Conservation (phyloP, 2,888 invertebrate species). For the Oligia fasciuncula region DNA sequence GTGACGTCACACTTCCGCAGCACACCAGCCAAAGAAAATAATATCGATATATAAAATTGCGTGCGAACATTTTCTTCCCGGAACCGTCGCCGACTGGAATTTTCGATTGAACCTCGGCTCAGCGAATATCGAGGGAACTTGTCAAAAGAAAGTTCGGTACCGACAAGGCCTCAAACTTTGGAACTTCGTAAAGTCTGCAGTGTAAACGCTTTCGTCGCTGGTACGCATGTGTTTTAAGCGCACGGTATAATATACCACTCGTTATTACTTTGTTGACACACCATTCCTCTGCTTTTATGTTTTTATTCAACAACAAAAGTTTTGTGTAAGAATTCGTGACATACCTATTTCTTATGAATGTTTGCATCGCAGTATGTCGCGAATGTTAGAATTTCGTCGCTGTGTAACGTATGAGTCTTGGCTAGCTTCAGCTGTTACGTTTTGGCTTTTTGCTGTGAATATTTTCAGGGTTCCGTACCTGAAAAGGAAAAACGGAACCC, state of each 20-base stretch:
- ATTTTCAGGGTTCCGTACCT: neutral
- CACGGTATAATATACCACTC: conserved; percentile 48
- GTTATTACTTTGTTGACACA: conserved; percentile 62
- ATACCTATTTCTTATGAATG: conserved; percentile 63
- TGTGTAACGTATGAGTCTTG: conserved; percentile 20
- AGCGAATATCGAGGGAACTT: conserved; percentile 71
- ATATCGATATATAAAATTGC: conserved; percentile 53
- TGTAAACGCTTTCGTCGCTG: conserved; percentile 66
- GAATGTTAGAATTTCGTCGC: conserved; percentile 43
- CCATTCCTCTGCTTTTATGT: conserved; percentile 57
- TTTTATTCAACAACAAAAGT: conserved; percentile 54
- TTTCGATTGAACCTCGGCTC: conserved; percentile 69
- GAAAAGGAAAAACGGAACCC: neutral
- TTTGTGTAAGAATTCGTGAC: conserved; percentile 58
- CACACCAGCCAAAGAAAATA: conserved; percentile 37
- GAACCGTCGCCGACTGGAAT: conserved; percentile 48
- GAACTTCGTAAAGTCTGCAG: conserved; percentile 70
- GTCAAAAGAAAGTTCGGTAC: conserved; percentile 76
- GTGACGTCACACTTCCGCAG: conserved; percentile 48
- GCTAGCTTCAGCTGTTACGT: conserved; percentile 22
- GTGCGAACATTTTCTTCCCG: conserved; percentile 43
- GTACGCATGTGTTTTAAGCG: conserved; percentile 62
- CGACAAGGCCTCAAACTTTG: conserved; percentile 71
- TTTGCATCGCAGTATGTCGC: conserved; percentile 37
- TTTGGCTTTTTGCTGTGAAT: conserved; percentile 9